These are phyloP conservation scores for Etheostoma cragini DNA, from an alignment of 2,113 vertebrate species.

Conservation along the genomic window DNA sequence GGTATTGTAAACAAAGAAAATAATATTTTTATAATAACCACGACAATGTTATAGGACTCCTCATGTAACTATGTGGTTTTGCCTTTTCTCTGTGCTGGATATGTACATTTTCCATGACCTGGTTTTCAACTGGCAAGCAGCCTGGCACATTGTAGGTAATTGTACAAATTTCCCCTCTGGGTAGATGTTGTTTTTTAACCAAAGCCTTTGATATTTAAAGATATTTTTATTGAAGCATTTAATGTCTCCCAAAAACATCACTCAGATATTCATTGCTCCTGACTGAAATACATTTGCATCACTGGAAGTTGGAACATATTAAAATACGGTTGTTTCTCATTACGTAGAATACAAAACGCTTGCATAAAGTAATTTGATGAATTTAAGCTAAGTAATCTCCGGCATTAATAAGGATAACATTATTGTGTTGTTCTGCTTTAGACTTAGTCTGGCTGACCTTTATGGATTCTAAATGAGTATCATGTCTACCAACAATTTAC, in stretches of 20 bases:
- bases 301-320: conserved; percentile 4
- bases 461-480: background rate
- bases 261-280: conserved; percentile 32
- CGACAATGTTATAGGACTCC: conserved; percentile 42
- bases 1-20: conserved; percentile 25
- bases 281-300: conserved; percentile 42
- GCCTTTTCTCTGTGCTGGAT: conserved; percentile 41
- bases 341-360: conserved; percentile 27
- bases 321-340: conserved; percentile 38
- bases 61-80: conserved; percentile 58
- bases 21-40: conserved; percentile 2
- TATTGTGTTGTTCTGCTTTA: background rate
- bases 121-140: conserved; percentile 51
- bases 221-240: conserved; percentile 49
- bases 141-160: conserved; percentile 58
- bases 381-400: conserved; percentile 25
- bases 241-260: conserved; percentile 50
- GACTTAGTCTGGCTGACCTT: background rate
- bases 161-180: conserved; percentile 49
- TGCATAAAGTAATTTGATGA: conserved; percentile 40
- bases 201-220: conserved; percentile 58
- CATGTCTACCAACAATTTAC: background rate
- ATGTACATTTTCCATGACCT: conserved; percentile 72
- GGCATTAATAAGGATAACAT: conserved; percentile 18
- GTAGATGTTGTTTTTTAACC: conserved; percentile 49